Evolutionary conservation across 2,888 invertebrate species (phyloP).

Genomic region (Drosophila fulvimacula): DNA sequence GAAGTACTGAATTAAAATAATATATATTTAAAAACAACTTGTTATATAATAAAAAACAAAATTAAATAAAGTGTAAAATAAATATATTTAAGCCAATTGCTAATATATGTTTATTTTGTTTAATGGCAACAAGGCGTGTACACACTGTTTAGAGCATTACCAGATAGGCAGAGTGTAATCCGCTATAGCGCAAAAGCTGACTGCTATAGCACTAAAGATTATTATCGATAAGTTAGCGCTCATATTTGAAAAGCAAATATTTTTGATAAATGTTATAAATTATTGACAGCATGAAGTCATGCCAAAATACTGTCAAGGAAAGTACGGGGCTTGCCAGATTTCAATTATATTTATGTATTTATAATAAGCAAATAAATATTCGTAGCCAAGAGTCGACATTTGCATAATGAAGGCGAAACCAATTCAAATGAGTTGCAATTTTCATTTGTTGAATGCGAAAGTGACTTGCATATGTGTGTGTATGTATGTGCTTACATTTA

Average conservation of each 20-base stretch:
- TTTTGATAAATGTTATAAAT: neutral
- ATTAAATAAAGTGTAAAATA: neutral
- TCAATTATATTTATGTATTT: conserved; percentile 61
- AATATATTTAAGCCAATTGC: neutral
- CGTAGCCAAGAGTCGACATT: conserved; percentile 58
- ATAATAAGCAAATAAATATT: conserved; percentile 73
- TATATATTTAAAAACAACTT: neutral
- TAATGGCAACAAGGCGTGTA: neutral
- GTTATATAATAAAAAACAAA: too few relatives aligned
- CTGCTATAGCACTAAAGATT: conserved; percentile 9
- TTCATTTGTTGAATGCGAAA: conserved; percentile 59
- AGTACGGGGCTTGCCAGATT: conserved; percentile 22
- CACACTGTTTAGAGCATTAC: conserved; percentile 36
- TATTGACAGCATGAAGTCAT: conserved; percentile 7
- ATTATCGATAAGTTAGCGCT: conserved; percentile 21
- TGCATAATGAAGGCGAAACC: conserved; percentile 73
- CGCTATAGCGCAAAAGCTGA: neutral
- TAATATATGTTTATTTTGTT: neutral
- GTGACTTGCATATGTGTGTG: conserved; percentile 29
- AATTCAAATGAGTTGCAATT: conserved; percentile 75
- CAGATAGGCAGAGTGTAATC: neutral
- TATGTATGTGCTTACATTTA: conserved; percentile 15
- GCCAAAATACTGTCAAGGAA: conserved; percentile 23
- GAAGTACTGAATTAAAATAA: accelerated
- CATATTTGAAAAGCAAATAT: too few relatives aligned